Base-by-base conservation (phyloP, 2,113 vertebrate species). In the Vireo altiloquus region DNA sequence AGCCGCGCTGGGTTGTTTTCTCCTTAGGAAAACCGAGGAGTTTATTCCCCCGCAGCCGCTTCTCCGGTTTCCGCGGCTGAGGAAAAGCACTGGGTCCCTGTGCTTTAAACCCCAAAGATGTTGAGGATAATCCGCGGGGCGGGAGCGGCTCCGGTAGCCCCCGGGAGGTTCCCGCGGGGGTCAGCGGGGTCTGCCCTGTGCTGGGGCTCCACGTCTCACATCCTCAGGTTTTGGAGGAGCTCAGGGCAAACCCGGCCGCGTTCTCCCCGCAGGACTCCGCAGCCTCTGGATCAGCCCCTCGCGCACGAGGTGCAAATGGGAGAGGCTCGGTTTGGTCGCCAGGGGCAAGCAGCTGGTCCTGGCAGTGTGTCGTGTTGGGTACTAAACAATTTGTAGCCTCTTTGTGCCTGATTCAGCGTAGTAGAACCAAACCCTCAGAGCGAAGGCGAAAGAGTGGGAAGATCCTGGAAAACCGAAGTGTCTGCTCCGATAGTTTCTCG, bases 331-430 rank as follows among this genome's bases (percentile, higher is more conserved):
- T 35, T 54, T 37, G 42, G 12, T 15, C 6, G 33, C 7, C n/a
- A 2, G 52, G 1, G 24, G 8, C 13, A 0, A 61, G n/a, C 28
- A 4, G 28, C 20, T 11, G 15, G 5, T 72, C 11, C 42, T 13
- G 59, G 10, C 59, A 11, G 2, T 5, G 66, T 0, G 13, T 10
- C 3, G 0, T 4, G 7, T 19, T 12, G 1, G 30, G 5, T 10
- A 3, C 68, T 28, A 0, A 16, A 39, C 31, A 4, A 19, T 4
- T 10, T 6, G 24, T 10, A 21, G 47, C 15, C 63, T 7, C 5
- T 31, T 56, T 6, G 37, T 3, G 0, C 31, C 42, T n/a, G 3
- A 17, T 60, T 49, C 39, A 3, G 31, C 8, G 0, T 2, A 0
- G 47, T 13, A 27, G 47, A 57, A 28, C 50, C 42, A 7, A 52